Conservation (phyloP, 2,888 invertebrate species). For the Leptarthrus brevirostris region DNA sequence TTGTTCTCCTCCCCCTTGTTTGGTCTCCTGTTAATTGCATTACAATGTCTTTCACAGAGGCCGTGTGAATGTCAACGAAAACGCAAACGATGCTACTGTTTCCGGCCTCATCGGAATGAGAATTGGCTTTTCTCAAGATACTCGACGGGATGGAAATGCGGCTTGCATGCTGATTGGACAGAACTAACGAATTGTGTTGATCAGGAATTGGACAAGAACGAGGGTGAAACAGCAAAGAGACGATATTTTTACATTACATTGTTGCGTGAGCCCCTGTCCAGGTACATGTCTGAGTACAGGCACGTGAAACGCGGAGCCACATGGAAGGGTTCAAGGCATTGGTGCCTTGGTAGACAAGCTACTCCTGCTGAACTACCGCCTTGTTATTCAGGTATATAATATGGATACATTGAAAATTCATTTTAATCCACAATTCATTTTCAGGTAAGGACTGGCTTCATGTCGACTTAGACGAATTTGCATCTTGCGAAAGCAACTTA, state of each 20-base stretch:
- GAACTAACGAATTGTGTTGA: constrained; percentile 94
- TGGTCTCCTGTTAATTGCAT: constrained; percentile 39
- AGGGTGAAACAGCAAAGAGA: constrained; percentile 82
- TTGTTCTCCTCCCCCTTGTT: constrained; percentile 18
- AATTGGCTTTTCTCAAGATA: constrained; percentile 98
- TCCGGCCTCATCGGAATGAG: constrained; percentile 90
- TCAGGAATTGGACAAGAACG: constrained; percentile 89
- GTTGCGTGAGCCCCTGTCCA: constrained; percentile 90
- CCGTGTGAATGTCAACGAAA: constrained; percentile 94
- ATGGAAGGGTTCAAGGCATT: constrained; percentile 87
- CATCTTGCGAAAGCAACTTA: constrained; percentile 90
- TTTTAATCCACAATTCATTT: background rate
- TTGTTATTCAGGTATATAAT: constrained; percentile 71
- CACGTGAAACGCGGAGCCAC: constrained; percentile 97
- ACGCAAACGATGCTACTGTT: constrained; percentile 90
- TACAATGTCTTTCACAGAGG: constrained; percentile 72
- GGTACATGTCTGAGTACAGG: constrained; percentile 95
- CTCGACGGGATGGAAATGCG: constrained; percentile 98
- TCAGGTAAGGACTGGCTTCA: constrained; percentile 85
- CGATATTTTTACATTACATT: constrained; percentile 97
- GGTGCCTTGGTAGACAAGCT: constrained; percentile 80
- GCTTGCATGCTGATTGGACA: constrained; percentile 98
- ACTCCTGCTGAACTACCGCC: constrained; percentile 85
- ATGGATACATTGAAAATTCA: background rate
- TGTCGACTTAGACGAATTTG: constrained; percentile 91